A percentile compares a stretch with the other conserved stretches of the same genome.
These are phyloP conservation scores for Trichogramma evanescens DNA, from an alignment of 2,888 invertebrate species.

Conservation along the genomic window DNA sequence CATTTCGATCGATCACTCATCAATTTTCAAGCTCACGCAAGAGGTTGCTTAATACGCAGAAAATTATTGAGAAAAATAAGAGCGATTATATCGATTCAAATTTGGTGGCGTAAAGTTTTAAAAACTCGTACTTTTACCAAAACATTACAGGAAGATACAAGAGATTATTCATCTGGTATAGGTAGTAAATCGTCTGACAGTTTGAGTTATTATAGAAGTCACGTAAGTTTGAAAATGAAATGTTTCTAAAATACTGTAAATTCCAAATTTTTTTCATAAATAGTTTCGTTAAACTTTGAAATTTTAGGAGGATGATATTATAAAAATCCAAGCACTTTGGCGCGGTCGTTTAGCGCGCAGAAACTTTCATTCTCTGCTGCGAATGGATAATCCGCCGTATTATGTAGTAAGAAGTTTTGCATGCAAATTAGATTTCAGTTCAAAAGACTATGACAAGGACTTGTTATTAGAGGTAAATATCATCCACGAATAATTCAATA, in stretches of 20 bases:
- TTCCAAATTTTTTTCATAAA: too few species aligned
- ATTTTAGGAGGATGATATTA: conserved; percentile 53
- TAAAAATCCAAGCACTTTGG: conserved; percentile 64
- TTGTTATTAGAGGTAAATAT: conserved; percentile 52
- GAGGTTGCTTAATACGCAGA: conserved; percentile 57
- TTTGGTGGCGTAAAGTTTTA: conserved; percentile 57
- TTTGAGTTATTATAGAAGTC: conserved; percentile 51
- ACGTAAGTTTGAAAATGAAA: conserved; percentile 41
- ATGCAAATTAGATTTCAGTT: conserved; percentile 62
- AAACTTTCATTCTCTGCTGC: conserved; percentile 57
- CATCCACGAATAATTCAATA: conserved; percentile 1
- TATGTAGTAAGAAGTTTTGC: conserved; percentile 61
- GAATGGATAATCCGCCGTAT: conserved; percentile 54
- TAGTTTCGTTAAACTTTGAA: background rate
- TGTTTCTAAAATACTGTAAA: too few species aligned
- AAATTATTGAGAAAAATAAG: conserved; percentile 45
- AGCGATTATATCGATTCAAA: conserved; percentile 52
- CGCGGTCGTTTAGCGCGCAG: conserved; percentile 58
- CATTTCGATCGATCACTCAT: conserved; percentile 41
- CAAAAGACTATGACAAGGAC: conserved; percentile 68
- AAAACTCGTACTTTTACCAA: conserved; percentile 49
- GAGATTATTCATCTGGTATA: conserved; percentile 44
- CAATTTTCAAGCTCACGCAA: conserved; percentile 55
- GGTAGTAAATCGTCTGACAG: conserved; percentile 40
- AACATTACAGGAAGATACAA: conserved; percentile 44